Conservation (phyloP, 2,113 vertebrate genomes). For the Dipodomys spectabilis region DNA sequence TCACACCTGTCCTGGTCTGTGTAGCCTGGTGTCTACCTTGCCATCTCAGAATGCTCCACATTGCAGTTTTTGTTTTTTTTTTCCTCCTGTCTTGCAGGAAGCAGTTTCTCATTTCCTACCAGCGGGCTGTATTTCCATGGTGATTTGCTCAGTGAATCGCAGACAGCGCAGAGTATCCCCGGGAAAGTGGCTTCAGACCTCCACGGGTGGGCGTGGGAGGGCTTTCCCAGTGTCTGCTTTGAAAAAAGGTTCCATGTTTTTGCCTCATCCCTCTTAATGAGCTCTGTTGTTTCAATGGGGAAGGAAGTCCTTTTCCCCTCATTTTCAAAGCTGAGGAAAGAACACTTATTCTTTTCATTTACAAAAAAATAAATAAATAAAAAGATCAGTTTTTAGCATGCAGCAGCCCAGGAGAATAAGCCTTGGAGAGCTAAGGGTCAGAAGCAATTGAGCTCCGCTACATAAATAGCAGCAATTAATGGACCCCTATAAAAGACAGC, state of each 20-base stretch:
- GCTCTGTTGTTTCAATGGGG: conserved; percentile 38
- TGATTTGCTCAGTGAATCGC: conserved; percentile 56
- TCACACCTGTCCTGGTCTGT: fast-evolving
- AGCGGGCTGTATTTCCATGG: conserved; percentile 47
- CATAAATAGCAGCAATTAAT: conserved; percentile 63
- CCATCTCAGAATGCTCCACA: background rate
- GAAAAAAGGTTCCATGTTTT: background rate
- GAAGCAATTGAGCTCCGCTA: background rate
- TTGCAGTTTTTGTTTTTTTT: background rate
- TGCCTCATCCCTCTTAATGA: background rate
- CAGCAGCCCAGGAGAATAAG: background rate
- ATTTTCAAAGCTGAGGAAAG: conserved; percentile 14
- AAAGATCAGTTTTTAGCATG: background rate
- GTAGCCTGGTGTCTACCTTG: background rate
- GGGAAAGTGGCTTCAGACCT: background rate
- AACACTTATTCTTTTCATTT: conserved; percentile 1
- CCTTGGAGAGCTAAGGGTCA: conserved; percentile 39
- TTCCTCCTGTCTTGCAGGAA: background rate
- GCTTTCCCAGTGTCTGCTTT: background rate
- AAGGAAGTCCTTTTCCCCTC: background rate
- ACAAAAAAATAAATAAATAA: background rate
- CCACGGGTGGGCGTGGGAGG: background rate
- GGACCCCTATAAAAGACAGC: background rate
- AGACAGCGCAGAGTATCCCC: background rate
- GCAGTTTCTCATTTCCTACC: conserved; percentile 64